Evolutionary conservation across 2,113 vertebrate genomes (phyloP), one percentile per base, ranked within the genome.

Genomic region (Dipodomys stephensi): DNA sequence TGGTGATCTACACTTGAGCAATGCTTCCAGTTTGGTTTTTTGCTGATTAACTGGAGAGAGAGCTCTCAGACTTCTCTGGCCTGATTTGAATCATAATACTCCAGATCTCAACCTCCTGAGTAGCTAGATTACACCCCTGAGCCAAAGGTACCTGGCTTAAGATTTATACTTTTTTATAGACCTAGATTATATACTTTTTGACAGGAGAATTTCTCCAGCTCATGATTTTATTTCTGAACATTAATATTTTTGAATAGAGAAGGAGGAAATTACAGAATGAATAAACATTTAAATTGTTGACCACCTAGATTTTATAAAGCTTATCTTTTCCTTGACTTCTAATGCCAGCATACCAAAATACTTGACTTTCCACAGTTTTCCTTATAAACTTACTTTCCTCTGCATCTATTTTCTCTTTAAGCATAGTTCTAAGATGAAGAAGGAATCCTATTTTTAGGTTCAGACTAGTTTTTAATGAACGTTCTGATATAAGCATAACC

Each of bases 181-280:
- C 18, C 27, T 74, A 62, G 72, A 80, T 44, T 74, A 12, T 28
- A 46, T 79, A 62, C 32, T 89, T 46, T 92, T 93, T 74, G 32
- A 67, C 80, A 85, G 19, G 25, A 92, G 32, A 90, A 76, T 74
- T 3, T 62, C 8, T 83, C 23, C 74, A 27, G 19, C 57, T 90
- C 35, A 82, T 83, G 16, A 28, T 60, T 94, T 35, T 68, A n/a
- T 80, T 83, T 49, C 44, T 85, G 0, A 64, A 30, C 7, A 25
- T 35, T 65, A 88, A 91, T 67, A 35, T 76, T 85, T 88, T 87
- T 62, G n/a, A 94, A 90, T 28, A 49, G 62, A 60, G 7, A 80
- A 72, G 65, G 9, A 83, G 64, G 46, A 57, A 78, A 67, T 25
- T 78, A 78, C 28, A 67, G 18, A 72, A 30, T 83, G 23, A 74